Evolutionary conservation across 1,140 invertebrate genomes (phyloP), one percentile per base, ranked within the genome.

Genomic region (Stenopsyche tienmushanensis): DNA sequence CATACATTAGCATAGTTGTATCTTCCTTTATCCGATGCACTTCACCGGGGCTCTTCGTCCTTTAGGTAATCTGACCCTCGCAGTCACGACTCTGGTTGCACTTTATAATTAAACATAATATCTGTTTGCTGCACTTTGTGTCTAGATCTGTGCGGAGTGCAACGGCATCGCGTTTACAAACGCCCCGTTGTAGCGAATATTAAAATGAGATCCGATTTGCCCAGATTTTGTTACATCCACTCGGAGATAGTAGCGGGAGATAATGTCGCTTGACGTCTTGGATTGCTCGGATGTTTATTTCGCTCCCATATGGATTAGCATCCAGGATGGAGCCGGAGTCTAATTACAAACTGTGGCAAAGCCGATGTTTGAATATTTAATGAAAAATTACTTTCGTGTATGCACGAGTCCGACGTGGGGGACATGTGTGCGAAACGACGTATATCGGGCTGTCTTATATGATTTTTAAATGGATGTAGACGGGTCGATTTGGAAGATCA

Each of bases 31-130:
- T 60, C 57, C 57, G 57, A 60, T 60, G 57, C 57, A 26, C 57
- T 60, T n/a, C n/a, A n/a, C 54, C 24, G 54, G 26, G 50, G 34
- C 54, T 25, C 54, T 57, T 57, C 52, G 54, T 57, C 57, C 57
- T 60, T 60, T 60, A 44, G 57, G 57, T 60, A 64, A 67, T 60
- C 55, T 60, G 62, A 64, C 62, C 62, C 62, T 20, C 15, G 39
- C 52, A 59, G 62, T 68, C 66, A 55, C 66, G 66, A 68, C 62
- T 68, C 62, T 26, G 25, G 66, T 60, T 68, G 66, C 62, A 64
- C 66, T 68, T 68, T 68, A 68, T 68, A 68, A 68, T 68, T 68
- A 68, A 68, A 64, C 66, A 52, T 64, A 67, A 67, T 67, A 67
- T 63, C 66, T 47, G 15, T 34, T 53, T 29, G 53, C 3, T 20